These are phyloP conservation scores for Tethya wilhelma DNA, from an alignment of 37 sponge, comb jelly and placozoan genomes.

Conservation along the genomic window DNA sequence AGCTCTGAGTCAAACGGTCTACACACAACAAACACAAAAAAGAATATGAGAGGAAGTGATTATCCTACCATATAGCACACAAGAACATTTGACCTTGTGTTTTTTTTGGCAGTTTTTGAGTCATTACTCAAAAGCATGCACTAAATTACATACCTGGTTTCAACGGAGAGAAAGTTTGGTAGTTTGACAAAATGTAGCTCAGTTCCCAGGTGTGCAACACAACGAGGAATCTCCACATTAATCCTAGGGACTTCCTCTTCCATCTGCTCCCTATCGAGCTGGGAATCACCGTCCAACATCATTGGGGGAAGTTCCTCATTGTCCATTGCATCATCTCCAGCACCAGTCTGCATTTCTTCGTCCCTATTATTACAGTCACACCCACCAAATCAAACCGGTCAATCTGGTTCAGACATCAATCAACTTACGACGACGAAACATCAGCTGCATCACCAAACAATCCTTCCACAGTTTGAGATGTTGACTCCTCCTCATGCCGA, in stretches of 20 bases:
- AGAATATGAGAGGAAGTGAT: too few relatives aligned
- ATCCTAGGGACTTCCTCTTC: constrained; percentile 77
- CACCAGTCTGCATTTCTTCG: background rate
- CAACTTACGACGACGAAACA: constrained; percentile 65
- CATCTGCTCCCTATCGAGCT: constrained; percentile 16
- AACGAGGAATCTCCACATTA: constrained; percentile 85
- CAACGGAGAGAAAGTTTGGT: constrained; percentile 93
- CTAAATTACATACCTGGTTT: constrained; percentile 55
- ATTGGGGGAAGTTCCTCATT: constrained; percentile 1
- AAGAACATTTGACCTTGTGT: too few relatives aligned
- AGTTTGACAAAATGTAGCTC: constrained; percentile 91
- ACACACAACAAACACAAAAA: too few relatives aligned
- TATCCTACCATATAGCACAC: too few relatives aligned
- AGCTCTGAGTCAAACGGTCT: constrained; percentile 91
- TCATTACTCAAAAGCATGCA: too few relatives aligned
- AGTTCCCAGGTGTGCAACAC: constrained; percentile 65
- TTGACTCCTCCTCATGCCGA: background rate
- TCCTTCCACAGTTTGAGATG: constrained; percentile 32
- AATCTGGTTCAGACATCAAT: background rate
- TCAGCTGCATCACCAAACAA: constrained; percentile 75
- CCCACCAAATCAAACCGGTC: background rate
- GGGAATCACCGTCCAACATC: constrained; percentile 27
- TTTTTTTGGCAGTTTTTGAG: too few relatives aligned
- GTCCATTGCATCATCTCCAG: background rate
- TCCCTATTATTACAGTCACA: too few relatives aligned